phyloP scores from a whole-genome alignment of 1,140 invertebrate species.

The Mamestra configurata region DNA sequence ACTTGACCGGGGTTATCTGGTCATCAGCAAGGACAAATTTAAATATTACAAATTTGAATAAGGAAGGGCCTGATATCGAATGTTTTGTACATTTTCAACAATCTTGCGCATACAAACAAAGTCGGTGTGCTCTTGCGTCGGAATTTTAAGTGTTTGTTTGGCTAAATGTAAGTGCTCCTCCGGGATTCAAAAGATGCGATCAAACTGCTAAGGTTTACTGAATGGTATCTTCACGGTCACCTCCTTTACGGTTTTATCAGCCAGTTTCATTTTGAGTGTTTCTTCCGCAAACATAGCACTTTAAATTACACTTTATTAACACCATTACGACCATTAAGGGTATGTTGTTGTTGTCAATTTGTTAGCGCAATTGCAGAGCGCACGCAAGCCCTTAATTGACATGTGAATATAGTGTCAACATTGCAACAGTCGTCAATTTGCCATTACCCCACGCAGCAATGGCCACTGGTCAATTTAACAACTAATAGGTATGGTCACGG shows the following conservation, averaged over 20 bases:
- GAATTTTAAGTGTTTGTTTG: conserved; percentile 42
- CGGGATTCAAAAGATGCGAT: background rate
- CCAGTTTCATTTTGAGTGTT: no score
- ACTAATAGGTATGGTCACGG: no score
- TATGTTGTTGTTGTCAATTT: background rate
- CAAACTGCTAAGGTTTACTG: background rate
- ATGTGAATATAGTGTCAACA: background rate
- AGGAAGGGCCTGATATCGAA: conserved; percentile 52
- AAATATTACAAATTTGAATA: conserved; percentile 61
- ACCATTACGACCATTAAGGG: background rate
- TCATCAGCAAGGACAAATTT: conserved; percentile 79
- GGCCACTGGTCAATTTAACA: no score
- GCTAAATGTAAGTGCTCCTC: background rate
- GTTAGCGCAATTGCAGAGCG: background rate
- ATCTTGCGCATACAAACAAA: conserved; percentile 19
- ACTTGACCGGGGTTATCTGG: conserved; percentile 79
- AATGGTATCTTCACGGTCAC: background rate
- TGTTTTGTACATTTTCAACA: conserved; percentile 38
- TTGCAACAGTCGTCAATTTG: no score
- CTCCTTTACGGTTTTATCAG: background rate
- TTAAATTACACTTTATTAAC: background rate
- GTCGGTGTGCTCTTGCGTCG: background rate
- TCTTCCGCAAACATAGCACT: no score
- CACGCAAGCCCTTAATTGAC: background rate
- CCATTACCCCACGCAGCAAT: no score